These are phyloP conservation scores for Botia almorhae DNA, from an alignment of 2,797 vertebrate species.

Conservation along the genomic window DNA sequence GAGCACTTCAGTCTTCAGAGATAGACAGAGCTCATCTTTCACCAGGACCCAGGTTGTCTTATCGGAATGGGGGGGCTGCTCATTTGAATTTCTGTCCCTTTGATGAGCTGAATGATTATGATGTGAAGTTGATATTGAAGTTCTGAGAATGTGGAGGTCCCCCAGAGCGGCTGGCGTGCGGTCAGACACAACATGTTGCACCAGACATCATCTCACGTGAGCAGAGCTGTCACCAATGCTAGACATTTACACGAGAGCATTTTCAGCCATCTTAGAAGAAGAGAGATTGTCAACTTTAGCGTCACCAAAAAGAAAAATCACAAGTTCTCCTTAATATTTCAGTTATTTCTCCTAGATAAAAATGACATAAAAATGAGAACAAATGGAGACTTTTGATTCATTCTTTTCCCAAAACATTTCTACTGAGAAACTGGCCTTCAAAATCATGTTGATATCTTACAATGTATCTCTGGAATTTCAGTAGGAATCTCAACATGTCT, in stretches of 20 bases:
- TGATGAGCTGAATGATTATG: constrained; percentile 73
- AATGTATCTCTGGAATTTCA: too few species aligned
- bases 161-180: constrained; percentile 60
- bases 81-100: constrained; percentile 81
- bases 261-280: constrained; percentile 50
- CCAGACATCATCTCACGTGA: constrained; percentile 72
- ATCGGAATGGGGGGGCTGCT: constrained; percentile 67
- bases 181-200: constrained; percentile 71
- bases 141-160: constrained; percentile 70
- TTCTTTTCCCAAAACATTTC: too few species aligned
- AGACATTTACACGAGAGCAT: constrained; percentile 65
- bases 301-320: background rate
- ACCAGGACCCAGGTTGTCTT: constrained; percentile 82
- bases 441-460: too few species aligned
- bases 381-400: too few species aligned
- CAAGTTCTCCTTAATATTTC: background rate
- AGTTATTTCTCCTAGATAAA: background rate
- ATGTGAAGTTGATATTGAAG: constrained; percentile 78
- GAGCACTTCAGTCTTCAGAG: constrained; percentile 80
- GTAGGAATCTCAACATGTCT: too few species aligned
- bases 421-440: too few species aligned
- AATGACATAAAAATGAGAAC: background rate
- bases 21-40: constrained; percentile 86
- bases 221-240: constrained; percentile 62
- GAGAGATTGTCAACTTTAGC: constrained; percentile 36